Evolutionary conservation across 2,888 invertebrate genomes (phyloP).

Genomic region (Microctonus hyperodae): DNA sequence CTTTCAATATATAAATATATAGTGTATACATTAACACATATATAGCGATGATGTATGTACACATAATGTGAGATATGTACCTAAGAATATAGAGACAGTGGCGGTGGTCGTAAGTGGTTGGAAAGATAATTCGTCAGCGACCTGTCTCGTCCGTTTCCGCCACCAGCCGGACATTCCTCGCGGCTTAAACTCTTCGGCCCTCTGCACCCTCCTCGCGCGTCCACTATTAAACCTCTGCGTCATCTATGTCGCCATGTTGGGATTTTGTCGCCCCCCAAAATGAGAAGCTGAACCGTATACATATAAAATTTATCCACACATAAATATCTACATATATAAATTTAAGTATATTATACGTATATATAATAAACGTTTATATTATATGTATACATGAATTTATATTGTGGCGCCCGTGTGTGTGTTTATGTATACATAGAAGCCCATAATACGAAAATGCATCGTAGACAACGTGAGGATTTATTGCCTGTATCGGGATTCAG

Average conservation of each 20-base stretch:
- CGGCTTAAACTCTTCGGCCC: constrained; percentile 33
- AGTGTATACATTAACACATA: no score
- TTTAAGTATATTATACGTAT: constrained; percentile 9
- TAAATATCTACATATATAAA: constrained; percentile 16
- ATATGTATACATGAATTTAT: no score
- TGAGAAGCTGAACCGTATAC: constrained; percentile 9
- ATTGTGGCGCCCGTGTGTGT: no score
- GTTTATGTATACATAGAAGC: not conserved
- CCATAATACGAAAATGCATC: constrained; percentile 37
- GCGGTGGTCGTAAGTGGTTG: constrained; percentile 37
- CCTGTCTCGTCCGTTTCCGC: constrained; percentile 42
- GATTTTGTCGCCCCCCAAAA: constrained; percentile 9
- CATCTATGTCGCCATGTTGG: constrained; percentile 18
- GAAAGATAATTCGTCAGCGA: constrained; percentile 44
- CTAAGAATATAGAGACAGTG: constrained; percentile 29
- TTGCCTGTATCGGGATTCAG: constrained; percentile 42
- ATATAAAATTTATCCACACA: constrained; percentile 9
- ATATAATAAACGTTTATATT: not conserved
- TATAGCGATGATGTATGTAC: not conserved
- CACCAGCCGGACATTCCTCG: constrained; percentile 43
- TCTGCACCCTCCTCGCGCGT: constrained; percentile 9
- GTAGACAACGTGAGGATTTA: constrained; percentile 42
- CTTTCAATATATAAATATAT: constrained; percentile 24
- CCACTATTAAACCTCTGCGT: constrained; percentile 20
- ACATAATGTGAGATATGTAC: constrained; percentile 14